These are phyloP conservation scores for Amphiura filiformis DNA, from an alignment of 35 echinoderm and acorn worm genomes.

Conservation along the genomic window DNA sequence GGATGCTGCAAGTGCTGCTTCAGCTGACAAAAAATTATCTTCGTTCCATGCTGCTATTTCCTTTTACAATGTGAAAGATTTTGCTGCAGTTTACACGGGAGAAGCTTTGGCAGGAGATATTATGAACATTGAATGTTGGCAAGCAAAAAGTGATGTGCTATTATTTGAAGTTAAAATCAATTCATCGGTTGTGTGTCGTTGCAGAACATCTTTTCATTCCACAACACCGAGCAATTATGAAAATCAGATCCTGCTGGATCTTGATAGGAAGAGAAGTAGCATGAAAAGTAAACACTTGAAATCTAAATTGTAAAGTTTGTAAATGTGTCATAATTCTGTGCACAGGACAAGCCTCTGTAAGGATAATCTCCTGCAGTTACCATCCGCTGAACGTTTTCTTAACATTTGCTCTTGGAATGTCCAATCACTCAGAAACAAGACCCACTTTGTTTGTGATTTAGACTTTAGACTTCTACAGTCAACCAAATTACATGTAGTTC, in stretches of 20 bases:
- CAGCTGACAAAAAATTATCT: background rate
- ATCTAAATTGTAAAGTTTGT: too few relatives aligned
- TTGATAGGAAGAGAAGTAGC: background rate
- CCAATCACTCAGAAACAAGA: too few relatives aligned
- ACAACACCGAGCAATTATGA: background rate
- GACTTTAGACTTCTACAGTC: too few relatives aligned
- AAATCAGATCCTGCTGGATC: background rate
- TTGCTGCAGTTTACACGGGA: background rate
- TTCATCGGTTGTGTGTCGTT: background rate
- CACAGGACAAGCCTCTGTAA: too few relatives aligned
- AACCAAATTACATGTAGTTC: too few relatives aligned
- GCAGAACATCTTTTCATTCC: background rate
- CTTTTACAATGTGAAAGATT: background rate
- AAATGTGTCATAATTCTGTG: too few relatives aligned
- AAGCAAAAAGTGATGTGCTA: background rate
- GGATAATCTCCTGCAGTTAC: too few relatives aligned
- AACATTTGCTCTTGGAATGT: too few relatives aligned
- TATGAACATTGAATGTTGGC: background rate
- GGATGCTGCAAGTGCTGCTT: background rate
- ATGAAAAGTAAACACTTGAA: too few relatives aligned
- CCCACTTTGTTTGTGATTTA: too few relatives aligned
- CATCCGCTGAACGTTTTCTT: too few relatives aligned
- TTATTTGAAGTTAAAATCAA: background rate
- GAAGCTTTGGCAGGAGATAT: background rate
- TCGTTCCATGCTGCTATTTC: background rate